These are phyloP conservation scores for Pterobdella sp. DNA, from an alignment of 2,888 invertebrate species.

Conservation along the genomic window DNA sequence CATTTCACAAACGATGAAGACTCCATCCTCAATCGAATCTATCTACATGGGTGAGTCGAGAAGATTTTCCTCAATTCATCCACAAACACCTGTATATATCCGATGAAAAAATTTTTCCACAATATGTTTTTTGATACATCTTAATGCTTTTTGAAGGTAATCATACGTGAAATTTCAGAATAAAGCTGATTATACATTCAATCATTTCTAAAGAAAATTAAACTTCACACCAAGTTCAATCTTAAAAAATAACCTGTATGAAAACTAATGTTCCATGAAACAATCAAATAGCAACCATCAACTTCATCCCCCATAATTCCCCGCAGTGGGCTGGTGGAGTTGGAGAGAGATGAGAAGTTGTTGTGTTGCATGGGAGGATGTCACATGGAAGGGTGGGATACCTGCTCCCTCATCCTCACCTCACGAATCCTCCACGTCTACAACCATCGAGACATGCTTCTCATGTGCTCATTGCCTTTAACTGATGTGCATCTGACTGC, in stretches of 20 bases:
- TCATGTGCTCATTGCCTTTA: slow-evolving; percentile 6
- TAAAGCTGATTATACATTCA: too few species aligned
- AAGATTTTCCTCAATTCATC: neutral
- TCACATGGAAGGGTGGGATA: neutral
- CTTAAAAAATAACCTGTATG: neutral
- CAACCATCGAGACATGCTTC: neutral
- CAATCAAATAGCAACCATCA: neutral
- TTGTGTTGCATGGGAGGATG: slow-evolving; percentile 8
- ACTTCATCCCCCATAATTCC: neutral
- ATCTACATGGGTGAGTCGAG: neutral
- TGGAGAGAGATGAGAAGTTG: neutral
- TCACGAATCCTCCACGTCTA: neutral
- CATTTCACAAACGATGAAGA: neutral
- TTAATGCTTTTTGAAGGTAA: neutral
- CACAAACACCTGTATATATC: neutral
- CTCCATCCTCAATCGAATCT: slow-evolving; percentile 3
- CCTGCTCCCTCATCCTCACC: slow-evolving; percentile 4
- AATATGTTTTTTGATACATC: neutral
- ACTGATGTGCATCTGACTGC: neutral
- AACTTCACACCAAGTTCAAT: neutral
- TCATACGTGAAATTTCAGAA: too few species aligned
- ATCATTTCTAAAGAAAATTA: too few species aligned
- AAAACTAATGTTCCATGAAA: neutral
- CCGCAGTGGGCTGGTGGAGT: neutral
- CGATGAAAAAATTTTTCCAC: neutral